phyloP scores from a whole-genome alignment of 2,888 invertebrate genomes.

The Clepsis dumicolana region DNA sequence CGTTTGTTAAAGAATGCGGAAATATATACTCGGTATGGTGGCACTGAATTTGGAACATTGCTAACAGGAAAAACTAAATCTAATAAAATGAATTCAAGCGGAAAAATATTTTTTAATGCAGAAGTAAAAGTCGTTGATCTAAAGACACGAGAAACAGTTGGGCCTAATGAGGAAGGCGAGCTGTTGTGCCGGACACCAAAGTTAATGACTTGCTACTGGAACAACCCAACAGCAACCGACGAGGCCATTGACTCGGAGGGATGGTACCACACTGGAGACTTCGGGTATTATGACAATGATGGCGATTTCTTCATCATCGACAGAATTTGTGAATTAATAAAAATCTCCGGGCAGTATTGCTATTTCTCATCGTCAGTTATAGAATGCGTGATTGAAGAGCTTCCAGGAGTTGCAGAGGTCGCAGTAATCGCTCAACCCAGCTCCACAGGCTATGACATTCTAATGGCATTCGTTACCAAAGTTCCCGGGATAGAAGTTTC shows the following conservation, averaged over 20 bases:
- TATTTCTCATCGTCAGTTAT: background rate
- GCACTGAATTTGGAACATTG: background rate
- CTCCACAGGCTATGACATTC: background rate
- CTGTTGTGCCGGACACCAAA: background rate
- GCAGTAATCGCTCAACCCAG: background rate
- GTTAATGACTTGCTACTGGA: background rate
- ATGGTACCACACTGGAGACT: background rate
- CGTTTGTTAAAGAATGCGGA: background rate
- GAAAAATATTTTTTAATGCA: background rate
- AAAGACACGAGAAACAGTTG: background rate
- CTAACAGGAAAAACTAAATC: background rate
- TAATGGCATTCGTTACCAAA: background rate
- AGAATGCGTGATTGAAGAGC: background rate
- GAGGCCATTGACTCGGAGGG: background rate
- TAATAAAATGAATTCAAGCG: background rate
- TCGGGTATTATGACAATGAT: background rate
- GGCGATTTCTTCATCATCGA: background rate
- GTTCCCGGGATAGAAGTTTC: background rate
- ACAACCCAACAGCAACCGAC: background rate
- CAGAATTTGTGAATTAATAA: background rate
- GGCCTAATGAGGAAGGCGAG: background rate
- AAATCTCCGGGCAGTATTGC: background rate
- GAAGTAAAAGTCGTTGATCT: background rate
- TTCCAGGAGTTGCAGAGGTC: background rate
- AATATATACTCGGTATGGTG: background rate